Conservation (phyloP, 1,140 invertebrate genomes). For the Pentalonia nigronervosa region DNA sequence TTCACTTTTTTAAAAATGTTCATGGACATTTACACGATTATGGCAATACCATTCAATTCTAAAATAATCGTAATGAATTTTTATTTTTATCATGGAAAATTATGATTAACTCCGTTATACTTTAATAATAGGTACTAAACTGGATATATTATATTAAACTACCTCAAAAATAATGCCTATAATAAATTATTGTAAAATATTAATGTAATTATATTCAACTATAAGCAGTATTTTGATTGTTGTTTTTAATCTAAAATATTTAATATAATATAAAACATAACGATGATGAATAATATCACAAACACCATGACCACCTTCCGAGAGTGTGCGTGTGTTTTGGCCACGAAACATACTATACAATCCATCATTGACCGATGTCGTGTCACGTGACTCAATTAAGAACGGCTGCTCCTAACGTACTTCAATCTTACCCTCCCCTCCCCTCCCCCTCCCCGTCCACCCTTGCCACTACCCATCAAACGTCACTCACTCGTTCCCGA, state of each 20-base stretch:
- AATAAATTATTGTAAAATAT: background rate
- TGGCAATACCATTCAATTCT: background rate
- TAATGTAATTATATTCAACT: background rate
- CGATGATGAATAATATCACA: slow-evolving; percentile 20
- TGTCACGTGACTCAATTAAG: slow-evolving; percentile 57
- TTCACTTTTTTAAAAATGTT: no score
- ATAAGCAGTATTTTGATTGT: background rate
- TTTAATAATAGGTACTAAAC: background rate
- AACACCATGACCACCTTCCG: background rate
- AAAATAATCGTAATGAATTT: background rate
- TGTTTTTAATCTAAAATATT: background rate
- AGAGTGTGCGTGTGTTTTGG: background rate
- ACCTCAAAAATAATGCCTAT: background rate
- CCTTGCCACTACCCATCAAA: background rate
- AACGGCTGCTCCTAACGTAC: slow-evolving; percentile 45
- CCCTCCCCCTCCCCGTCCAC: no score
- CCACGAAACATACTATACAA: background rate
- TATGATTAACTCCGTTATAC: background rate
- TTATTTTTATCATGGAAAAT: background rate
- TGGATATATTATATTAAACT: background rate
- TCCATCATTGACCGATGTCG: slow-evolving; percentile 52
- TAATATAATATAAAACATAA: background rate
- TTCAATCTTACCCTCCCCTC: slow-evolving; percentile 12
- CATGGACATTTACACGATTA: no score
- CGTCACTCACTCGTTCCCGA: background rate